Base-by-base conservation (phyloP, 2,888 invertebrate species). In the Stenurella melanura region DNA sequence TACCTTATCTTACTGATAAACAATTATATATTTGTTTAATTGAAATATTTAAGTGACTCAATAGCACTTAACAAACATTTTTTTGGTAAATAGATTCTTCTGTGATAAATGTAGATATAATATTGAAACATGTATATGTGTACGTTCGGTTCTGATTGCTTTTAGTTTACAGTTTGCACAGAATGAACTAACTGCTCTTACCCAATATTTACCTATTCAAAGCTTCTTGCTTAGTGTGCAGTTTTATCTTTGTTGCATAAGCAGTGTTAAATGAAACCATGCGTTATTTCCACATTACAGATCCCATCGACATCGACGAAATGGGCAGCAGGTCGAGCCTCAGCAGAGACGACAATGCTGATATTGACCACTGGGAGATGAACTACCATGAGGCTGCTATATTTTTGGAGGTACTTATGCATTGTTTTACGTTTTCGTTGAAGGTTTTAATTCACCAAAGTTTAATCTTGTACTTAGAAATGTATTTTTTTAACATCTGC, bases 351-450 rank as follows among this genome's bases (percentile, higher is more conserved):
- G 92, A 92, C 12, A 89, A 90, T 69, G 90, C 90, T 83, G 87
- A 88, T 30, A 91, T 91, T 75, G 92, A 93, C 85, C 93, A 94
- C 82, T 96, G 96, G 96, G 94, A 96, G 89, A 95, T 96, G 94
- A 96, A 96, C 89, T 96, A 96, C 87, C 96, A 96, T 85, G 96
- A 96, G 87, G 96, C 96, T 17, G 95, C 96, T 67, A 97, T 97
- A 85, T 97, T 95, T 90, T 91, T 97, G 84, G 95, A 96, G 92
- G 95, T 95, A 69, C 9, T 50, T 67, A 58, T 57, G 12, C 21
- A 67, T 6, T 50, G 19, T 50, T 60, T 30, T 9, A n/a, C n/a
- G 10, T 50, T 17, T 50, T 6, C 6, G n/a, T n/a, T 5, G 15
- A n/a, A 50, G n/a, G n/a, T 4, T 50, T 50, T 50, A n/a, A 50